These are phyloP conservation scores for Sinohyriopsis cumingii DNA, from an alignment of 2,888 invertebrate species.

Conservation along the genomic window DNA sequence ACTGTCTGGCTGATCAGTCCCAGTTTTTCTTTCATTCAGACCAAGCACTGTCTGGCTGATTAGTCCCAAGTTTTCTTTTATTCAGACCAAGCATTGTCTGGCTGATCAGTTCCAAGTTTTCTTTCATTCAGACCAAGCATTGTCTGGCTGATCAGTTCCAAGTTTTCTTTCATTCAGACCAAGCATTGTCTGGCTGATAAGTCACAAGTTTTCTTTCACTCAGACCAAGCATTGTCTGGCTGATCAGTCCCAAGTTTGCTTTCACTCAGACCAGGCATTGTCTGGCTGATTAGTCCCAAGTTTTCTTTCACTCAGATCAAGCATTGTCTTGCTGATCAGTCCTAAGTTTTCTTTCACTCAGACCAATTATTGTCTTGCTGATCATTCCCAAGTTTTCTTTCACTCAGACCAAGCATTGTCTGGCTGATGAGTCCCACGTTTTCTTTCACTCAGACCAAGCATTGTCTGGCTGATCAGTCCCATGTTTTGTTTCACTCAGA, in stretches of 20 bases:
- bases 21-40: slow-evolving; percentile 4
- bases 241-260: not conserved
- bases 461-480: not conserved
- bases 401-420: slow-evolving; percentile 1
- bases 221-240: not conserved
- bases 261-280: no score
- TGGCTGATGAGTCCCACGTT: not conserved
- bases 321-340: not conserved
- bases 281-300: not conserved
- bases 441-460: no score
- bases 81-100: slow-evolving; percentile 1
- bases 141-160: not conserved
- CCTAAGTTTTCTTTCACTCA: slow-evolving; percentile 5
- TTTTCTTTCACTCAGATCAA: no score
- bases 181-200: not conserved
- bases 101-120: not conserved
- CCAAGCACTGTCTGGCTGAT: not conserved
- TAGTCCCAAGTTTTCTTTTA: slow-evolving; percentile 1
- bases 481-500: slow-evolving; percentile 2
- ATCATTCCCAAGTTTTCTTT: not conserved
- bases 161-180: no score
- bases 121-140: slow-evolving; percentile 4
- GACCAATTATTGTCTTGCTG: no score
- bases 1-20: not conserved
- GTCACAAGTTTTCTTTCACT: slow-evolving; percentile 1